Evolutionary conservation across 2,888 invertebrate species (phyloP).

Genomic region (Tortricodes alternella): DNA sequence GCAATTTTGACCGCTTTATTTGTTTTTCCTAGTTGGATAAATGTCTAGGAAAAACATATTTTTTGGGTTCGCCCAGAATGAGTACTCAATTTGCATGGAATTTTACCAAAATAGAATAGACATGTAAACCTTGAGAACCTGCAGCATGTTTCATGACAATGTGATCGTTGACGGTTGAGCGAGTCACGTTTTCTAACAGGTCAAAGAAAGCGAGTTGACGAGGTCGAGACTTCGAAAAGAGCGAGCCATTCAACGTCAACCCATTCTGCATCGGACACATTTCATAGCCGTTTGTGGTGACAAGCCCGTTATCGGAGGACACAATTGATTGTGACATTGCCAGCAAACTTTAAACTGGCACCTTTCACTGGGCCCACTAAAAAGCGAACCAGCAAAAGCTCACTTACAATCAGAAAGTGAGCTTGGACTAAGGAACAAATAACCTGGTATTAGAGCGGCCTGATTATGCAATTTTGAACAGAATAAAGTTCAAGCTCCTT

Average conservation of each 20-base stretch:
- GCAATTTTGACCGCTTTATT: no score
- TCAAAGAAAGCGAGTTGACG: slow-evolving; percentile 64
- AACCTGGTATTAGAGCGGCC: slow-evolving; percentile 49
- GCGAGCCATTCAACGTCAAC: slow-evolving; percentile 48
- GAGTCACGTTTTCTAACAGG: slow-evolving; percentile 62
- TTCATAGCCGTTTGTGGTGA: slow-evolving; percentile 37
- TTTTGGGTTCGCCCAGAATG: no score
- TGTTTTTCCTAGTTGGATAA: no score
- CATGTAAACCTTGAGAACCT: background rate
- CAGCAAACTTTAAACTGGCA: slow-evolving; percentile 37
- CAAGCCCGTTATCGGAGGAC: slow-evolving; percentile 35
- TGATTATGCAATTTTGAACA: slow-evolving; percentile 52
- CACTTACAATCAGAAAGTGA: slow-evolving; percentile 58
- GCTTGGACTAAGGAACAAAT: slow-evolving; percentile 48
- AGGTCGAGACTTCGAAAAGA: slow-evolving; percentile 50
- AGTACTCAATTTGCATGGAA: no score
- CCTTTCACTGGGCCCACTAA: slow-evolving; percentile 54
- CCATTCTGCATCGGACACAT: slow-evolving; percentile 45
- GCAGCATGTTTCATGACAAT: slow-evolving; percentile 43
- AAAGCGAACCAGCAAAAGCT: slow-evolving; percentile 52
- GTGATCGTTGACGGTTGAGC: slow-evolving; percentile 48
- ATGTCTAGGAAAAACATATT: no score
- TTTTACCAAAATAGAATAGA: background rate
- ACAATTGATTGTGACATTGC: slow-evolving; percentile 43
- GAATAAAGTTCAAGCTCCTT: slow-evolving; percentile 59